Base-by-base conservation (phyloP, 1,140 invertebrate species). In the Drosophila trapezifrons region DNA sequence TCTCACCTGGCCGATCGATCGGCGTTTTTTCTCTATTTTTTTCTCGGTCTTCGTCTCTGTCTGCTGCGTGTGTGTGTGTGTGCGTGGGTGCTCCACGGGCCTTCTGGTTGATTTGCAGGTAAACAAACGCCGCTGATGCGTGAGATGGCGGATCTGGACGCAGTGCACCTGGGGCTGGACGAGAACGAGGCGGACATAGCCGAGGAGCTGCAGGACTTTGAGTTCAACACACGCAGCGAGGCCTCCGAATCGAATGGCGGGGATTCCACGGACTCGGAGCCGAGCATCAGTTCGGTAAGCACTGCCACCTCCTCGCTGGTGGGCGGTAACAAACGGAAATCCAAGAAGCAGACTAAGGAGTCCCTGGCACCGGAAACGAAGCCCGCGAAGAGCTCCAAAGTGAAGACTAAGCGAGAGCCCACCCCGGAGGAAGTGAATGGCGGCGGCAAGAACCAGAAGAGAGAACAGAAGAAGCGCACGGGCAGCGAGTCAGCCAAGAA, bases 191-290 rank as follows among this genome's bases (percentile, higher is more conserved):
- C 95, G 64, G 95, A 96, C 81, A 95, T 95, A 59, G 94, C 94
- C 15, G 95, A 96, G 86, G 95, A 95, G 85, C 80, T 95, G 40
- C 95, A 95, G 91, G 94, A 94, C 65, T 91, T 95, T 60, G 95
- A 95, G 18, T 93, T 93, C 70, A 96, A 97, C 84, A 96, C 95
- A 20, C 93, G 96, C 15, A 97, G 96, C 91, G 96, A 97, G 92
- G 96, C 97, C 20, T 96, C 96, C 38, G 91, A 92, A 25, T 92
- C 89, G 1, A 74, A 86, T 17, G 83, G 62, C 3, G 94, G 94
- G 67, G 95, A 95, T 22, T 95, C 94, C 62, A 93, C 94, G 69
- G 95, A 94, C 78, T 94, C 94, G 1, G 80, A 89, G 64, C 95
- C 95, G 8, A 96, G 95, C 81, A 96, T 96, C 29, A 96, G 95